phyloP scores from a whole-genome alignment of 2,888 invertebrate species.

The Phytoseiulus persimilis region DNA sequence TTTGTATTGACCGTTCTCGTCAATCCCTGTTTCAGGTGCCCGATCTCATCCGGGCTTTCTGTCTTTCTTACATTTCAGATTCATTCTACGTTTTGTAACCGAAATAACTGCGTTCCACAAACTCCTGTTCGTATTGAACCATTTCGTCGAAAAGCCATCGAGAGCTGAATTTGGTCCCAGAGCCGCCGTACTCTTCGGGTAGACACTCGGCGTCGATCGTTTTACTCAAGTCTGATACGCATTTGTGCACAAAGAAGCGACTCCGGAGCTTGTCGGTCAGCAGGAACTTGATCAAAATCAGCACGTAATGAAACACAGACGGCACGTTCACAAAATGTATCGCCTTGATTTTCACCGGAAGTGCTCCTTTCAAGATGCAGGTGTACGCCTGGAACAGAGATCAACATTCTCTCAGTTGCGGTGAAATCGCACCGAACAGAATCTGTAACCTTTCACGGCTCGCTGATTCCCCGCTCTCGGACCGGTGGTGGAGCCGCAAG shows the following conservation, averaged over 20 bases:
- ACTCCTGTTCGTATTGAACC: constrained; percentile 39
- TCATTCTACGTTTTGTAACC: neutral
- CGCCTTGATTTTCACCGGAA: constrained; percentile 35
- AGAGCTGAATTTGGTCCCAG: constrained; percentile 35
- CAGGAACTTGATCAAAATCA: constrained; percentile 29
- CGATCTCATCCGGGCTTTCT: neutral
- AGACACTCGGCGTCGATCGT: constrained; percentile 36
- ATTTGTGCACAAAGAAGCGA: constrained; percentile 35
- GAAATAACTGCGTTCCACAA: constrained; percentile 28
- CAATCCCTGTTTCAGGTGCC: neutral
- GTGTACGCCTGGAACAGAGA: constrained; percentile 23
- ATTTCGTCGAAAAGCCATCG: constrained; percentile 34
- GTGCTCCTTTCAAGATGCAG: constrained; percentile 28
- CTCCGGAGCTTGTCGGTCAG: constrained; percentile 30
- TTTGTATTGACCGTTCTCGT: neutral
- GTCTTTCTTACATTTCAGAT: neutral
- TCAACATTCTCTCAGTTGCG: too few relatives aligned
- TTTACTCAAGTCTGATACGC: constrained; percentile 34
- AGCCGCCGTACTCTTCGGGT: constrained; percentile 27
- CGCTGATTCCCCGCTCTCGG: neutral
- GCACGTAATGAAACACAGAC: constrained; percentile 28
- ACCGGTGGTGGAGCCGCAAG: neutral
- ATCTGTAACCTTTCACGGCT: neutral
- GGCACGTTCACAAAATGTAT: constrained; percentile 32
- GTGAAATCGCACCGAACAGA: too few relatives aligned